Base-by-base conservation (phyloP, 2,113 vertebrate genomes). In the Heterotis niloticus region DNA sequence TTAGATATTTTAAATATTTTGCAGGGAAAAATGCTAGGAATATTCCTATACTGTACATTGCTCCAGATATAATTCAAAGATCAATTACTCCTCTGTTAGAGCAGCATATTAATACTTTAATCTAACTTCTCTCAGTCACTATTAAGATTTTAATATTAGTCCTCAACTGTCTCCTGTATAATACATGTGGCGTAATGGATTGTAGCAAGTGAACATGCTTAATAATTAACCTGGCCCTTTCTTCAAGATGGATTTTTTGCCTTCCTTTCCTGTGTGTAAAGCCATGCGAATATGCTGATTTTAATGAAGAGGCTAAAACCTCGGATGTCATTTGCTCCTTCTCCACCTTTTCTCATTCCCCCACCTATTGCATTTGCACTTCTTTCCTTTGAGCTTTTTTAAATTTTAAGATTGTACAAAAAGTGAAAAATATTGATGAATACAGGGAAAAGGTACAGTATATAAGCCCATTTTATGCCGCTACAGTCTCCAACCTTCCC, bases 151-250 rank as follows among this genome's bases (percentile, higher is more conserved):
- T 78, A 57, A 85, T 44, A 44, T 57, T 29, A 79, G 79, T 79
- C 78, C 81, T 84, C 82, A 87, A 88, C 81, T 77, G 76, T 65
- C 88, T 91, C 77, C 84, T 93, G 85, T 86, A 92, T 92, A 91
- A 93, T 93, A 88, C 88, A 92, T 93, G 91, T 82, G 82, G 83
- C 90, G 88, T 92, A 92, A 92, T 93, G 91, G 90, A 89, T 89
- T 88, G 85, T 86, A 88, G 84, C 79, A 44, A 44, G 34, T 44
- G 85, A 87, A 85, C 72, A 79, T 81, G 34, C 74, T 93, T 82
- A 92, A 92, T 93, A 91, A 92, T 92, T 92, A 87, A 93, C 87
- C 84, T 78, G 79, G 82, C 87, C 89, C 86, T 90, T 91, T 90
- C 90, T 92, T 87, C 89, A 86, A 87, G 86, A 77, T 85, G 85